Evolutionary conservation across 2,888 invertebrate genomes (phyloP).

Genomic region (Ametastegia equiseti): DNA sequence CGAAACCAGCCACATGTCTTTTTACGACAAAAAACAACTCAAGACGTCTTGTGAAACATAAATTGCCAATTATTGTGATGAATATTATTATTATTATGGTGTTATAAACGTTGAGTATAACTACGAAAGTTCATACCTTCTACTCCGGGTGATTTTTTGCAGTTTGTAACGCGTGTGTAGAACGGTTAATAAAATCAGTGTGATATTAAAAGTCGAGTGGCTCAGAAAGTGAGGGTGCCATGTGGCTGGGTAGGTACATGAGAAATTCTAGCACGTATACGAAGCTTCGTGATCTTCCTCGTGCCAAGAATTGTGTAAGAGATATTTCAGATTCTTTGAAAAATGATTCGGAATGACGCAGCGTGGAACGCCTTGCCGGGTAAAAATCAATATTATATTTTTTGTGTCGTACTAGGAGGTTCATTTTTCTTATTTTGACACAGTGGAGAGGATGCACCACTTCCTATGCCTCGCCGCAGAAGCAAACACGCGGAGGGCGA

Average conservation of each 20-base stretch:
- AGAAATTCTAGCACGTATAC: not conserved
- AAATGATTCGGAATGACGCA: slow-evolving; percentile 29
- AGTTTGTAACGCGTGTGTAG: not conserved
- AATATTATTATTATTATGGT: not conserved
- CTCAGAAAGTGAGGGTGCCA: not conserved
- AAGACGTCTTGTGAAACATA: not conserved
- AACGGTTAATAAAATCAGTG: slow-evolving; percentile 2
- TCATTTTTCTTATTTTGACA: slow-evolving; percentile 38
- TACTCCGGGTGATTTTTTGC: not conserved
- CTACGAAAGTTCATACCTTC: not conserved
- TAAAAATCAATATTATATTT: slow-evolving; percentile 23
- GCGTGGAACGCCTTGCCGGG: slow-evolving; percentile 15
- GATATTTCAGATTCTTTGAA: not conserved
- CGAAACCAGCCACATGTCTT: not conserved
- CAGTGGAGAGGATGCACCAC: slow-evolving; percentile 16
- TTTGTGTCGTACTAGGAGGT: not conserved
- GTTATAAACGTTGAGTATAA: not conserved
- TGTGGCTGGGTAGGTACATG: not conserved
- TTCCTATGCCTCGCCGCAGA: slow-evolving; percentile 35
- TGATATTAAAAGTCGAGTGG: slow-evolving; percentile 6
- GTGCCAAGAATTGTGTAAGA: not conserved
- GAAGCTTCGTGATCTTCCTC: not conserved
- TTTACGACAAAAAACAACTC: not conserved
- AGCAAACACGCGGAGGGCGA: slow-evolving; percentile 24
- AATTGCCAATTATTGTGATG: too few relatives aligned